Percentiles rank a stretch among this genome's conserved stretches.
These are phyloP conservation scores for Trypoxylus dichotomus DNA, from an alignment of 1,140 invertebrate species.

Conservation along the genomic window DNA sequence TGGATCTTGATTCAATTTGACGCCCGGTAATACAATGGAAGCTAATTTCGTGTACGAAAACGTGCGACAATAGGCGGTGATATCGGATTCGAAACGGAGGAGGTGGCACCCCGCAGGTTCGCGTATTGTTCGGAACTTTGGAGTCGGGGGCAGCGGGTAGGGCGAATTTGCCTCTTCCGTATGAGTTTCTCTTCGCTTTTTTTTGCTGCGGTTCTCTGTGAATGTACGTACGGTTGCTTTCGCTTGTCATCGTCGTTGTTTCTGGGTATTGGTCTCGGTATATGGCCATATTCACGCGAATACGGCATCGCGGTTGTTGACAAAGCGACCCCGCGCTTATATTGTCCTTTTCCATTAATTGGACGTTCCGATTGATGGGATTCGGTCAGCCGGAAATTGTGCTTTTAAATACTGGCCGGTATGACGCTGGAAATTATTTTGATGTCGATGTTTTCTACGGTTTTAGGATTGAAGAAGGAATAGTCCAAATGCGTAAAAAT, in stretches of 20 bases:
- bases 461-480: background rate
- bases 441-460: background rate
- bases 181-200: constrained; percentile 11
- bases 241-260: background rate
- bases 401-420: background rate
- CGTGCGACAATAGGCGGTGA: constrained; percentile 13
- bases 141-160: background rate
- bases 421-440: background rate
- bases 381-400: constrained; percentile 26
- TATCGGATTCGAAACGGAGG: background rate
- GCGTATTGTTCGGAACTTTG: background rate
- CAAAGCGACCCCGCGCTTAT: constrained; percentile 16
- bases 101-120: background rate
- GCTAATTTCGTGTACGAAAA: constrained; percentile 25
- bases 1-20: constrained; percentile 26
- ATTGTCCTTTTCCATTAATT: constrained; percentile 23
- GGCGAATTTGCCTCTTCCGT: background rate
- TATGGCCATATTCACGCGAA: background rate
- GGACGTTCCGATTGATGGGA: constrained; percentile 15
- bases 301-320: constrained; percentile 13
- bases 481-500: background rate
- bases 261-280: background rate
- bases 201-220: background rate
- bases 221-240: background rate
- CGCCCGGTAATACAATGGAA: constrained; percentile 20